Conservation (phyloP, 1,140 invertebrate species). For the Stratiolaelaps scimitus region DNA sequence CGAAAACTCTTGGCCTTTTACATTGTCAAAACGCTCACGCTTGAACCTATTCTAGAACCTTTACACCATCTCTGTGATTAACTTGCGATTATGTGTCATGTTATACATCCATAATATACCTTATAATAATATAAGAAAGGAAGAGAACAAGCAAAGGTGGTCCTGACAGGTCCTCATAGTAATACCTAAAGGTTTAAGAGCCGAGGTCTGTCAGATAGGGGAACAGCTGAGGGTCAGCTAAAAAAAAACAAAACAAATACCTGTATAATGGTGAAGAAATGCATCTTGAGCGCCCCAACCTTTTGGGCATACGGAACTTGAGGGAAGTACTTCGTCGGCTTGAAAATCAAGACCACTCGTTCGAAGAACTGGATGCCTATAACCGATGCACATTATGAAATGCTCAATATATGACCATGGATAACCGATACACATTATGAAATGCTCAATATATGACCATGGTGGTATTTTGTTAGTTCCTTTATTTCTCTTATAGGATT, state of each 20-base stretch:
- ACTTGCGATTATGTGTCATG: not conserved
- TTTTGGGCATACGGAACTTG: slow-evolving; percentile 49
- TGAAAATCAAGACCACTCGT: slow-evolving; percentile 65
- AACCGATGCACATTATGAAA: not conserved
- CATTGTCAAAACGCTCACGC: no score
- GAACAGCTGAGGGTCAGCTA: no score
- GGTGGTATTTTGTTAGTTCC: not conserved
- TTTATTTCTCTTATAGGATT: not conserved
- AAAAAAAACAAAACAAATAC: not conserved
- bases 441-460: not conserved
- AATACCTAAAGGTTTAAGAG: no score
- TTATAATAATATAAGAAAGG: not conserved
- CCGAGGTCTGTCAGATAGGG: no score
- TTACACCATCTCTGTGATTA: not conserved
- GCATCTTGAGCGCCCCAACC: slow-evolving; percentile 79
- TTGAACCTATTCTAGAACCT: no score
- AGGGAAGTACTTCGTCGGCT: slow-evolving; percentile 86
- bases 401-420: not conserved
- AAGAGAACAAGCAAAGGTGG: no score
- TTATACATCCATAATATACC: not conserved
- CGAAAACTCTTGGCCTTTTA: no score
- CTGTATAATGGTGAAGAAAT: slow-evolving; percentile 64
- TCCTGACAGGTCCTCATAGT: no score
- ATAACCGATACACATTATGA: not conserved
- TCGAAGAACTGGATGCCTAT: slow-evolving; percentile 79